phyloP scores from a whole-genome alignment of 2,113 vertebrate genomes.

The Poeciliopsis turrubarensis region DNA sequence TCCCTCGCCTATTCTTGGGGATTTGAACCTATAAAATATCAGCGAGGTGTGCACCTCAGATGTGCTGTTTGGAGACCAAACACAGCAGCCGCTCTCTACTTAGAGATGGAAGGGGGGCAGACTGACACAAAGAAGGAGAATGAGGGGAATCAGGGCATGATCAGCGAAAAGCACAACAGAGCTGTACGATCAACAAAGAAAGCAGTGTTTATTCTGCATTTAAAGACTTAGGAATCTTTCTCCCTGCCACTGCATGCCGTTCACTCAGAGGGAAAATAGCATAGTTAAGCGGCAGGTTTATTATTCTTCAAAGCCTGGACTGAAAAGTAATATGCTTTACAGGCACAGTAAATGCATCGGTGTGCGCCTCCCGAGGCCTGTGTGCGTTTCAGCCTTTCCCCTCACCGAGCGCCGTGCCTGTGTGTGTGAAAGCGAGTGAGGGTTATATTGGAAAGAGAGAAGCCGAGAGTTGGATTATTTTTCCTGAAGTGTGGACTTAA shows the following conservation, averaged over 20 bases:
- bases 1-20: slow-evolving; percentile 65
- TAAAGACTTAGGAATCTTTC: slow-evolving; percentile 79
- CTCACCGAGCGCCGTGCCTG: slow-evolving; percentile 24
- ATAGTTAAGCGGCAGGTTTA: slow-evolving; percentile 79
- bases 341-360: slow-evolving; percentile 64
- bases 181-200: slow-evolving; percentile 80
- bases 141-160: slow-evolving; percentile 30
- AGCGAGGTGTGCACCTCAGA: slow-evolving; percentile 90
- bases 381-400: slow-evolving; percentile 52
- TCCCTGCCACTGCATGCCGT: slow-evolving; percentile 69
- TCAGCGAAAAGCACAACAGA: slow-evolving; percentile 60
- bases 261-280: slow-evolving; percentile 73
- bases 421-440: slow-evolving; percentile 58
- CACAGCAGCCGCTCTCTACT: slow-evolving; percentile 63
- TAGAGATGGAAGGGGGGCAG: slow-evolving; percentile 31
- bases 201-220: slow-evolving; percentile 82
- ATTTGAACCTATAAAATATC: slow-evolving; percentile 92
- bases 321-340: slow-evolving; percentile 82
- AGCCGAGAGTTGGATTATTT: slow-evolving; percentile 76
- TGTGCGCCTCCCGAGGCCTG: slow-evolving; percentile 30
- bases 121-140: slow-evolving; percentile 40
- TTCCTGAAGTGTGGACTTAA: slow-evolving; percentile 76
- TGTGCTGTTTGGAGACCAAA: slow-evolving; percentile 86
- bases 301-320: slow-evolving; percentile 80
- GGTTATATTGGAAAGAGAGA: slow-evolving; percentile 63